Conservation (phyloP, 2,113 vertebrate species). For the Eptesicus fuscus region DNA sequence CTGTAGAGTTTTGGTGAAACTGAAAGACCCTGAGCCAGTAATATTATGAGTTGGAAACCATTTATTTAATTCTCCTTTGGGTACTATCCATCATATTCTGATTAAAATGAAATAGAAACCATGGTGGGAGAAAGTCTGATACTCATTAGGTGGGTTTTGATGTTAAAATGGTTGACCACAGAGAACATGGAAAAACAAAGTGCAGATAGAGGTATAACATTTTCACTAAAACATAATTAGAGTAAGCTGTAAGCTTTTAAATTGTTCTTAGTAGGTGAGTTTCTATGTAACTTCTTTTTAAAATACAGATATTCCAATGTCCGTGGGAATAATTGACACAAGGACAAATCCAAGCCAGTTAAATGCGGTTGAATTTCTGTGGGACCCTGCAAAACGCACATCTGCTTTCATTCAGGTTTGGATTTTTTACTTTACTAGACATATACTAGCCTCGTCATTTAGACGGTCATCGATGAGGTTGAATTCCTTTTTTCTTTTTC, state of each 20-base stretch:
- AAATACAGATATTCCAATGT: constrained; percentile 88
- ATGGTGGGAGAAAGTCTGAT: background rate
- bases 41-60: background rate
- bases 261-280: constrained; percentile 8
- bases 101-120: constrained; percentile 7
- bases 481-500: background rate
- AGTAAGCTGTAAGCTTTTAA: constrained; percentile 14
- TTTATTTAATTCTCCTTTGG: background rate
- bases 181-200: background rate
- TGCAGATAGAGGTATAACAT: background rate
- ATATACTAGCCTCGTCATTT: constrained; percentile 40
- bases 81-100: background rate
- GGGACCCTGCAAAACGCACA: constrained; percentile 89
- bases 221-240: background rate
- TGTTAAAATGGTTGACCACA: background rate
- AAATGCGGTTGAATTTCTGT: constrained; percentile 89
- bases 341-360: constrained; percentile 88
- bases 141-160: background rate
- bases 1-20: background rate
- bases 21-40: background rate
- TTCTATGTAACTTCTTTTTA: constrained; percentile 51
- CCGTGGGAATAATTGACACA: constrained; percentile 89
- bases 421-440: constrained; percentile 71
- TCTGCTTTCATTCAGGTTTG: constrained; percentile 92
- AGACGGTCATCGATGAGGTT: constrained; percentile 23